Evolutionary conservation across 2,888 invertebrate species (phyloP).

Genomic region (Polydrusus cervinus): DNA sequence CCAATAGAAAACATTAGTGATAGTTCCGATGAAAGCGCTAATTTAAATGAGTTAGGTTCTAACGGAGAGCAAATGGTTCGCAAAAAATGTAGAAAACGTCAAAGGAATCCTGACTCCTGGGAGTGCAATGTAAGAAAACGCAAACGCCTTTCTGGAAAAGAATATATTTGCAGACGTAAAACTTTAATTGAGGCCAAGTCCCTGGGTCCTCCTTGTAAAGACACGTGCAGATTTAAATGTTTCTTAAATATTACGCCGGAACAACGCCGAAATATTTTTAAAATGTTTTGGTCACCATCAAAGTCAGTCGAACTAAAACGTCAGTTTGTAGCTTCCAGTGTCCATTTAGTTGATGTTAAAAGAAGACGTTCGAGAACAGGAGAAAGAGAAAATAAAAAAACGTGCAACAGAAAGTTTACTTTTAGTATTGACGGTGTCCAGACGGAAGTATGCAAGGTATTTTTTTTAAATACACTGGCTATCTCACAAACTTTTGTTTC

Average conservation of each 20-base stretch:
- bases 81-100: slow-evolving; percentile 21
- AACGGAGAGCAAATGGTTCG: background rate
- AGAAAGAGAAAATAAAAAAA: slow-evolving; percentile 29
- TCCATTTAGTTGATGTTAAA: slow-evolving; percentile 28
- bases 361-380: slow-evolving; percentile 28
- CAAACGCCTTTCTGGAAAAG: slow-evolving; percentile 16
- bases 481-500: too few species aligned
- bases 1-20: background rate
- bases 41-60: background rate
- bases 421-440: slow-evolving; percentile 21
- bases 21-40: slow-evolving; percentile 1
- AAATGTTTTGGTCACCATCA: slow-evolving; percentile 27
- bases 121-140: slow-evolving; percentile 22
- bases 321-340: slow-evolving; percentile 21
- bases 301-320: slow-evolving; percentile 27
- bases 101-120: slow-evolving; percentile 25
- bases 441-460: slow-evolving; percentile 32
- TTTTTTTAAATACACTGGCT: too few species aligned
- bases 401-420: slow-evolving; percentile 22
- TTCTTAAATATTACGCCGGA: slow-evolving; percentile 10
- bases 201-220: background rate
- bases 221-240: background rate
- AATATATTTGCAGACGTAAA: slow-evolving; percentile 17
- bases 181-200: background rate
- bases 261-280: slow-evolving; percentile 25